Base-by-base conservation (phyloP, 2,797 vertebrate species). In the Megaceryle alcyon region DNA sequence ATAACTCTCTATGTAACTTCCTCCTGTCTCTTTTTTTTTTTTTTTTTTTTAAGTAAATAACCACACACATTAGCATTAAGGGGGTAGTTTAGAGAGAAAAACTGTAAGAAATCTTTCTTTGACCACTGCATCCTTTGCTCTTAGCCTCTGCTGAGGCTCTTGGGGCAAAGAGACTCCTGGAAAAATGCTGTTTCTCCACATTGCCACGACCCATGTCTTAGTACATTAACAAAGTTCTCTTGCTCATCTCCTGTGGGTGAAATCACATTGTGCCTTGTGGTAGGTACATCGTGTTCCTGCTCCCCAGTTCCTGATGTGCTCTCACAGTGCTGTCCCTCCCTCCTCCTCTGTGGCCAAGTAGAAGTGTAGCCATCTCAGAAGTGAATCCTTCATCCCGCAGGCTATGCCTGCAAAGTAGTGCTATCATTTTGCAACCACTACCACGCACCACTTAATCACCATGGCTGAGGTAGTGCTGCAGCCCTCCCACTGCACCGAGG, bases 231-330 rank as follows among this genome's bases (percentile, higher is more conserved):
- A 43, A 33, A 46, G 17, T 7, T 7, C 43, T 84, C 19, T 73
- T 63, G 31, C 15, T 89, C 5, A 10, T 81, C 35, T 83, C 44
- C n/a, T 61, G 26, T n/a, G 53, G 15, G 43, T 71, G 22, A 41
- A 43, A 0, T 71, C 16, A 22, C 0, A 0, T 64, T 71, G 4
- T 16, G 28, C 29, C 25, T 28, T 18, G 23, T 61, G 22, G 21
- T 70, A 72, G 28, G 21, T 70, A 72, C 31, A 14, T 77, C 86
- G 31, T 1, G 0, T 92, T 77, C 59, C 51, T 68, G 37, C n/a
- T 86, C 7, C 25, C 35, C 71, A 13, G 8, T 63, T 91, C 76
- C 43, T 69, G 43, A 25, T 76, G 59, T 69, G 28, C 20, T 79
- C 7, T 57, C n/a, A 33, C 14, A 17, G 26, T 16, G 29, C 35